Conservation (phyloP, 2,797 vertebrate genomes). For the Adrianichthys oophorus region DNA sequence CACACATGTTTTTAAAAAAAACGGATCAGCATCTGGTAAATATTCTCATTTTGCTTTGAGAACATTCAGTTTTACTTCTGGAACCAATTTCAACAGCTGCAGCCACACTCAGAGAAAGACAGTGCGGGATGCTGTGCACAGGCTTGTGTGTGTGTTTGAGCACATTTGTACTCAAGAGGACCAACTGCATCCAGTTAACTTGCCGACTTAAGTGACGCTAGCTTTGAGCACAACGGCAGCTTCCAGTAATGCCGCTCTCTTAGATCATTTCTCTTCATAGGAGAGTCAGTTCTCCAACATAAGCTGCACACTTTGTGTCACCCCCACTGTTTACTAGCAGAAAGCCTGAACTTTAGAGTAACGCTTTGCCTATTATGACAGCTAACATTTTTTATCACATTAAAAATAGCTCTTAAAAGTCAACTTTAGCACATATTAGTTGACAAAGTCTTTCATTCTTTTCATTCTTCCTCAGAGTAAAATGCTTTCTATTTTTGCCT, state of each 20-base stretch:
- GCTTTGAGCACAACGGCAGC: conserved; percentile 47
- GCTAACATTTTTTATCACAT: too few relatives aligned
- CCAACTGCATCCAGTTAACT: conserved; percentile 56
- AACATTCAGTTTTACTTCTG: conserved; percentile 71
- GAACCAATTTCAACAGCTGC: conserved; percentile 75
- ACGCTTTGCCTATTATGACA: too few relatives aligned
- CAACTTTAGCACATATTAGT: too few relatives aligned
- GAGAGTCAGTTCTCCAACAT: conserved; percentile 32
- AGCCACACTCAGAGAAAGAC: conserved; percentile 48
- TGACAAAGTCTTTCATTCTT: too few relatives aligned
- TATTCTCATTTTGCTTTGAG: conserved; percentile 61
- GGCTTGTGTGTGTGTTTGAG: conserved; percentile 8
- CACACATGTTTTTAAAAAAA: conserved; percentile 17
- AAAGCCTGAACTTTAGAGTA: conserved; percentile 9
- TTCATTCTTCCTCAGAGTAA: too few relatives aligned
- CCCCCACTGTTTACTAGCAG: conserved; percentile 29
- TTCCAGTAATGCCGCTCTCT: conserved; percentile 57
- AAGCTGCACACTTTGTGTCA: conserved; percentile 39
- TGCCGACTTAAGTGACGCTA: conserved; percentile 46
- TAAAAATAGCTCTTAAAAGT: too few relatives aligned
- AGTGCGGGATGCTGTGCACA: conserved; percentile 12
- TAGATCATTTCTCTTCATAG: conserved; percentile 49
- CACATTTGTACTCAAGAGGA: conserved; percentile 43
- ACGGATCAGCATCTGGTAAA: conserved; percentile 46
- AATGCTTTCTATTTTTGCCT: too few relatives aligned